Evolutionary conservation across 2,888 invertebrate species (phyloP), one percentile per base, ranked within the genome.

Genomic region (Hydrotaea cyrtoneurina): DNA sequence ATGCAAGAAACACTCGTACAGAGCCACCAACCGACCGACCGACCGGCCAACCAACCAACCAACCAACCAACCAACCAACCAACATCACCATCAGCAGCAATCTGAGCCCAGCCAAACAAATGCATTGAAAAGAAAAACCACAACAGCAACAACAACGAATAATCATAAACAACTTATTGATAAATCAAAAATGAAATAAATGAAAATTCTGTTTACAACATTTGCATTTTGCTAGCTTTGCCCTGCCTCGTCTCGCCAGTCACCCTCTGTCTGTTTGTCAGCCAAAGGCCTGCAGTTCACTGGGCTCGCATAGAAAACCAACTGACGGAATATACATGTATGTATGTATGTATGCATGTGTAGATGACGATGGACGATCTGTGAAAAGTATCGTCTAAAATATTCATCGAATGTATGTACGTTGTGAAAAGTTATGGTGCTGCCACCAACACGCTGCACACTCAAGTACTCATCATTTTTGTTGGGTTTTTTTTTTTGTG

Each of bases 201-300:
- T 64, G 74, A 46, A 83, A 78, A 80, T 74, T 77, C 71, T 82
- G 74, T 82, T 82, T 59, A 77, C 78, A 82, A 86, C 87, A 89
- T 89, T 90, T 88, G 88, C 90, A 89, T 90, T 89, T 88, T 66
- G 72, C 74, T 75, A 31, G 31, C 31, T 31, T 31, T 71, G 74
- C 36, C 59, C 11, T 7, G 31, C 7, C 7, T 31, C 31, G 7
- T 31, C 31, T 31, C 31, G 31, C 31, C 31, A 4, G 3, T 2
- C 31, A 31, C 2, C 3, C 7, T 7, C 7, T 7, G 3, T 2
- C 39, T 8, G 39, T 10, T 10, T 39, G 39, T 39, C 7, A 8
- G 39, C 39, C 39, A 39, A 13, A 8, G 13, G 39, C 39, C 39
- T 39, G 39, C 39, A 39, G 39, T 39, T 39, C 39, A 13, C 1